Evolutionary conservation across 2,888 invertebrate species (phyloP), one percentile per base, ranked within the genome.

Genomic region (Baccha elongata): DNA sequence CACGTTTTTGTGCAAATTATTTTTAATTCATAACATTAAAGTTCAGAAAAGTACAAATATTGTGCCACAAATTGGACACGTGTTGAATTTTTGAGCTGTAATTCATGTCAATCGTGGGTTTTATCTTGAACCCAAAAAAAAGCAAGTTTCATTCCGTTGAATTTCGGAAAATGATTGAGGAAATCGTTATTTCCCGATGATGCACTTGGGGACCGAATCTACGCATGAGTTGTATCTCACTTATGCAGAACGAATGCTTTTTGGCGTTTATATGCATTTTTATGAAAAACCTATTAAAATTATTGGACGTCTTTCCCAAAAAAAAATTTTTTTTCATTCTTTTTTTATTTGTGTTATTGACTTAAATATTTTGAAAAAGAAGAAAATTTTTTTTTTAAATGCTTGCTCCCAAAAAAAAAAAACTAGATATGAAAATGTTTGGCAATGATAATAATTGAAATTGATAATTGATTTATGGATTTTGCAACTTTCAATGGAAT

Each of bases 1-100:
- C 81, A 76, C 81, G 72, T 76, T 81, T 76, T 81, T 17, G 3
- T 42, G 19, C 17, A 46, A 67, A 72, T 42, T 37, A 13, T 67
- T 64, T 64, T 67, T 35, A 37, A 62, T 78, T 55, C 23, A 58
- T 23, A 46, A 40, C 48, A 58, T 58, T 15, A 19, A 19, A 23
- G 3, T 17, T n/a, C n/a, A 13, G 11, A 23, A 44, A 60, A 46
- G 4, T 40, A 44, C 53, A 42, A 69, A 52, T 40, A 21, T 52
- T 37, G 32, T 32, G 37, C 40, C 26, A 65, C 58, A 75, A 75
- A 71, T 52, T 46, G 58, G 64, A 75, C 80, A 75, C 80, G 75
- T 75, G 80, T 75, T 75, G 32, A 65, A 29, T 35, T 65, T 35
- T 32, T 44, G 32, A 26, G 35, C 23, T 19, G 15, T 55, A 50